These are phyloP conservation scores for Anseranas semipalmata DNA, from an alignment of 2,113 vertebrate species.

Conservation along the genomic window DNA sequence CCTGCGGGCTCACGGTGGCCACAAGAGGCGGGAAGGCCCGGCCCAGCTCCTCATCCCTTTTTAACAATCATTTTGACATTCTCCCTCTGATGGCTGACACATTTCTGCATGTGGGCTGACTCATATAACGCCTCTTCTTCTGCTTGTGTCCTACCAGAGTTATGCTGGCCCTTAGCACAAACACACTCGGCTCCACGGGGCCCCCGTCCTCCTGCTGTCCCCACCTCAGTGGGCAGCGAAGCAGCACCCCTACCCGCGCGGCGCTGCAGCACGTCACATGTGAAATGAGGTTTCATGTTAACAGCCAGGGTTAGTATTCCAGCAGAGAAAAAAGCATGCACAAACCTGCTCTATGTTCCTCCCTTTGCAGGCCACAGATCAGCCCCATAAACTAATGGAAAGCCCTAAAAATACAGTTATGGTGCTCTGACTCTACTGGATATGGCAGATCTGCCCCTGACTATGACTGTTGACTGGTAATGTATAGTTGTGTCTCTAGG, in stretches of 20 bases:
- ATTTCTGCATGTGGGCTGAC: neutral
- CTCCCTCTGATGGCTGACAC: neutral
- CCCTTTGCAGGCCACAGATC: neutral
- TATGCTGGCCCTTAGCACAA: too few relatives aligned
- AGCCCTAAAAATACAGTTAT: neutral
- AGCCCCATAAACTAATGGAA: neutral
- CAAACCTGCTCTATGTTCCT: neutral
- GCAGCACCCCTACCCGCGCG: neutral
- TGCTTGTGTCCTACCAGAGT: neutral
- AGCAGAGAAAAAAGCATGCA: neutral
- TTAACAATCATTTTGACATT: neutral
- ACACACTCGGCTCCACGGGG: fast-evolving
- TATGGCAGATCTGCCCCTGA: neutral
- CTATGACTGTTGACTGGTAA: neutral
- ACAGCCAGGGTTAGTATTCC: neutral
- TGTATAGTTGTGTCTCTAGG: fast-evolving
- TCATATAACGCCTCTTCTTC: neutral
- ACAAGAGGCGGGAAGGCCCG: neutral
- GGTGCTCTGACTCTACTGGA: neutral
- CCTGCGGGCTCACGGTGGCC: neutral
- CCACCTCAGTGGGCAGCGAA: neutral
- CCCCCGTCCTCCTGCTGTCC: neutral
- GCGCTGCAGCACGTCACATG: fast-evolving
- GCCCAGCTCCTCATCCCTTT: neutral
- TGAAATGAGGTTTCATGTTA: neutral